phyloP scores from a whole-genome alignment of 2,113 vertebrate genomes.

The Corvus cornix region DNA sequence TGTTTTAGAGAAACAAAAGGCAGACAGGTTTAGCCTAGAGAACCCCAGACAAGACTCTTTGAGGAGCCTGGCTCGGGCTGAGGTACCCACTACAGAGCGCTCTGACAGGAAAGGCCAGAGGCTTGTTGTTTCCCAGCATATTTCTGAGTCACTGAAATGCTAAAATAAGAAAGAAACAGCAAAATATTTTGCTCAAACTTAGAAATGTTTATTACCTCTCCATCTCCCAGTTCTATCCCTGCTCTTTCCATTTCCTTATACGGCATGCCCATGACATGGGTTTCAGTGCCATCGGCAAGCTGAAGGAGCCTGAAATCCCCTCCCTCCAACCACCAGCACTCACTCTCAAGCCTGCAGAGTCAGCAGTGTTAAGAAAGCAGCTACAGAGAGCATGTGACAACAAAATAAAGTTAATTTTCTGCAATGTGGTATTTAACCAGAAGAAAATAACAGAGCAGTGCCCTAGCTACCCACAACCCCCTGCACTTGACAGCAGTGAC shows the following conservation, averaged over 20 bases:
- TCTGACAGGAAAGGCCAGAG: neutral
- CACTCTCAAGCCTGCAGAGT: neutral
- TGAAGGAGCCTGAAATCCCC: neutral
- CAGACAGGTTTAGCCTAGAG: neutral
- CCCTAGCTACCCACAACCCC: slow-evolving; percentile 31
- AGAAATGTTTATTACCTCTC: neutral
- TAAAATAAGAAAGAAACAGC: neutral
- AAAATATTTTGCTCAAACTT: neutral
- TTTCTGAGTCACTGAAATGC: neutral
- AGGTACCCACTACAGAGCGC: neutral
- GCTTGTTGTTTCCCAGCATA: neutral
- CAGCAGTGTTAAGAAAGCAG: neutral
- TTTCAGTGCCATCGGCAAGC: neutral
- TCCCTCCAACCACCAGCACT: neutral
- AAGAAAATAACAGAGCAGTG: slow-evolving; percentile 14
- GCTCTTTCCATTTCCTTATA: neutral
- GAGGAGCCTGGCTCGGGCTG: neutral
- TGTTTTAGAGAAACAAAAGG: neutral
- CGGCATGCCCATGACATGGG: accelerated
- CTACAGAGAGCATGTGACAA: neutral
- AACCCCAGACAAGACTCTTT: neutral
- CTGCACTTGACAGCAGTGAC: slow-evolving; percentile 20
- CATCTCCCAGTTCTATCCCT: neutral
- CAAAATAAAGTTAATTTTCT: slow-evolving; percentile 50
- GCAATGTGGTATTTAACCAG: slow-evolving; percentile 34